These are phyloP conservation scores for Channa argus DNA, from an alignment of 2,113 vertebrate species.

Conservation along the genomic window DNA sequence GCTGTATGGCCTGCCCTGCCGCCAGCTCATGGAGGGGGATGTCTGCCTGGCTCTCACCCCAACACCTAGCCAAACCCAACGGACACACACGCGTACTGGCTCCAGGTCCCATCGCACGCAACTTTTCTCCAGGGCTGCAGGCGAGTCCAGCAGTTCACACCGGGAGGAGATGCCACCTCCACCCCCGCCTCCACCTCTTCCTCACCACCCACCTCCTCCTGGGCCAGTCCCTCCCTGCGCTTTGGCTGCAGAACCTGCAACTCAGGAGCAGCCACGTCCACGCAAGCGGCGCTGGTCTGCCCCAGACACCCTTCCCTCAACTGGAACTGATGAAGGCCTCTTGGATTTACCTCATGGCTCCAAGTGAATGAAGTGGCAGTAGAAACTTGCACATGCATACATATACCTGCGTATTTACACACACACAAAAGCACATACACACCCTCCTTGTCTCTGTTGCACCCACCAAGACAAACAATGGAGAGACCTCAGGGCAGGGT, in stretches of 20 bases:
- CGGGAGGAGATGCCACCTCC: conserved; percentile 78
- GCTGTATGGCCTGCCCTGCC: conserved; percentile 83
- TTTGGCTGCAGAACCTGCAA: conserved; percentile 26
- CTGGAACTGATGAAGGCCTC: conserved; percentile 67
- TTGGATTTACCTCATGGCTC: conserved; percentile 84
- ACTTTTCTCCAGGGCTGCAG: conserved; percentile 42
- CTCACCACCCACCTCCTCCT: conserved; percentile 48
- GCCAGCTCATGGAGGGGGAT: conserved; percentile 82
- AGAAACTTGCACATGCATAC: conserved; percentile 69
- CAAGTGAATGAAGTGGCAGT: conserved; percentile 84
- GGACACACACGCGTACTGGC: conserved; percentile 59
- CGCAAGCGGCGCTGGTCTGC: conserved; percentile 86
- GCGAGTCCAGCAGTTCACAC: conserved; percentile 60
- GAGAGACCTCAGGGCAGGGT: conserved; percentile 80
- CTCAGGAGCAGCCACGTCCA: conserved; percentile 59
- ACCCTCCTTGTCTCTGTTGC: conserved; percentile 80
- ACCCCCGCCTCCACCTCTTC: conserved; percentile 73
- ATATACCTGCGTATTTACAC: conserved; percentile 37
- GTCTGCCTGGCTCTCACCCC: conserved; percentile 85
- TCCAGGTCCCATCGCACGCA: conserved; percentile 64
- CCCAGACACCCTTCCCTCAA: conserved; percentile 72
- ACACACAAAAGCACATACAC: conserved; percentile 66
- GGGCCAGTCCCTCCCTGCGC: conserved; percentile 24
- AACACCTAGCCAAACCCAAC: conserved; percentile 57
- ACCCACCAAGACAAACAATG: conserved; percentile 71